Percentiles rank a stretch among this genome's conserved stretches.
These are phyloP conservation scores for Myioborus miniatus DNA, from an alignment of 2,797 vertebrate species.

Conservation along the genomic window DNA sequence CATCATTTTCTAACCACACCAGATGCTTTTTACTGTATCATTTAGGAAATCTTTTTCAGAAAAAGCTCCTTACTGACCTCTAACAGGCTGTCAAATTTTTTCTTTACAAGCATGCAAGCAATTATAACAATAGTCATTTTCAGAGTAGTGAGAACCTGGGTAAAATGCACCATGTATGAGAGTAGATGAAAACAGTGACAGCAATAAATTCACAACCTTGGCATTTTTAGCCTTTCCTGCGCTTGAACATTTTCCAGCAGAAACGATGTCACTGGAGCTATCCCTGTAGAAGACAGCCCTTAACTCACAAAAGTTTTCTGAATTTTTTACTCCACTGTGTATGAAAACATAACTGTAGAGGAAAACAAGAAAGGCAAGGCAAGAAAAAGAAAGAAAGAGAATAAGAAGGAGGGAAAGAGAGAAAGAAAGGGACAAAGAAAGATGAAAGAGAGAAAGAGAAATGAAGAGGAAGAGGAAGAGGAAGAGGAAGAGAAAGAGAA, in stretches of 20 bases:
- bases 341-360: background rate
- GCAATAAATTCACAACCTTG: background rate
- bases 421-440: background rate
- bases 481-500: rapidly evolving
- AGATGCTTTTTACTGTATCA: background rate
- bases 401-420: background rate
- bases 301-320: background rate
- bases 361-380: background rate
- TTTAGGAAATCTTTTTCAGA: slow-evolving; percentile 9
- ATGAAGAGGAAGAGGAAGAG: too few relatives aligned
- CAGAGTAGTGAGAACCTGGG: background rate
- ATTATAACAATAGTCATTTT: background rate
- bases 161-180: background rate
- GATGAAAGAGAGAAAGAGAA: background rate
- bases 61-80: slow-evolving; percentile 17
- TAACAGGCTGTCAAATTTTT: background rate
- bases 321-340: background rate
- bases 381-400: background rate
- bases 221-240: background rate
- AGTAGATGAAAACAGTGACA: background rate
- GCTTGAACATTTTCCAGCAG: background rate
- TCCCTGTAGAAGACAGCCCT: background rate
- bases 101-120: background rate
- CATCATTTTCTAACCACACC: background rate
- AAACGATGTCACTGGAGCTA: background rate